A percentile compares a stretch with the other conserved stretches of the same genome.
Conservation (phyloP, 2,113 vertebrate species). For the Petromus typicus region DNA sequence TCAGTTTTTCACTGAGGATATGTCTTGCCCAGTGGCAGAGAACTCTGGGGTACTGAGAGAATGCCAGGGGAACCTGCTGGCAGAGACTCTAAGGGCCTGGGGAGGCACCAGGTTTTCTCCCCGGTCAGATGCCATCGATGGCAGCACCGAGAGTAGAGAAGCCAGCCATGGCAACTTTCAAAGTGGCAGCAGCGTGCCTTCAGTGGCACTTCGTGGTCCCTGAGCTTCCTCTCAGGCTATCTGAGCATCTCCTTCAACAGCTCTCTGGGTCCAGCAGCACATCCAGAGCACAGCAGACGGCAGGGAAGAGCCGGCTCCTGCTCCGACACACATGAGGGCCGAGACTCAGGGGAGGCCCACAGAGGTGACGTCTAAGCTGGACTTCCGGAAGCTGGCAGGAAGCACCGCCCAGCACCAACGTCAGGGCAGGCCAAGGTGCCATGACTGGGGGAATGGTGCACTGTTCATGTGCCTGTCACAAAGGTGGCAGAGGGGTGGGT, state of each 20-base stretch:
- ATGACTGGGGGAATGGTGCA: background rate
- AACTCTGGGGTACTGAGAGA: background rate
- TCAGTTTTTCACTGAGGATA: background rate
- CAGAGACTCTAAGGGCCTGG: background rate
- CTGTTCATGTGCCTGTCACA: background rate
- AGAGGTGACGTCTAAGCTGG: background rate
- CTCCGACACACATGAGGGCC: background rate
- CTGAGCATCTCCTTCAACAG: background rate
- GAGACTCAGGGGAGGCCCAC: background rate
- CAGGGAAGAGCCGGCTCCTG: background rate
- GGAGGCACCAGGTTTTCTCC: background rate
- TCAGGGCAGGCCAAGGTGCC: background rate
- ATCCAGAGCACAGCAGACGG: background rate
- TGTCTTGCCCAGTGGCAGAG: background rate
- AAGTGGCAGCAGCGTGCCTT: background rate
- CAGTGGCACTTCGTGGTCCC: no score
- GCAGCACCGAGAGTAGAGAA: background rate
- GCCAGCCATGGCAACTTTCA: background rate
- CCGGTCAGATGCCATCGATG: background rate
- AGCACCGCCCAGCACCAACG: background rate
- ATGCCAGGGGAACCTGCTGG: background rate
- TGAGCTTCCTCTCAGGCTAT: background rate
- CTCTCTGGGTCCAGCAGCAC: rapidly evolving
- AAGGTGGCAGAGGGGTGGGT: background rate
- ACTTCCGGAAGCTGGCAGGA: background rate